Evolutionary conservation across 2,797 vertebrate species (phyloP).

Genomic region (Sebastes taczanowskii): DNA sequence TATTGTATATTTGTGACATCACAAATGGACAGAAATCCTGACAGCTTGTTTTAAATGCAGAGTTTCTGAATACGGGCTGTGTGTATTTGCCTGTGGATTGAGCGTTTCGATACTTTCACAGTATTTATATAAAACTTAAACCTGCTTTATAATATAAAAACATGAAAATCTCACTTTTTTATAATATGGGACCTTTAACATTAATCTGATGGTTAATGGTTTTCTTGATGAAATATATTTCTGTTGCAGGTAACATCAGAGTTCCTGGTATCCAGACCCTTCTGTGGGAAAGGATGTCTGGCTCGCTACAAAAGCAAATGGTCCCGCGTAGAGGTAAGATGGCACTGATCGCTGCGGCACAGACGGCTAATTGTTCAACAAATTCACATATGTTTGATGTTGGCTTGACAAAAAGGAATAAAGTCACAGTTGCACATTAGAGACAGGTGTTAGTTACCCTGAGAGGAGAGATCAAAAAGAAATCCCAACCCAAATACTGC

Average conservation of each 20-base stretch:
- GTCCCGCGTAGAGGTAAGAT: conserved; percentile 93
- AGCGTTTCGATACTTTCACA: too few species aligned
- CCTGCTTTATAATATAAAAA: too few species aligned
- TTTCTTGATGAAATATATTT: neutral
- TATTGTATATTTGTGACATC: too few species aligned
- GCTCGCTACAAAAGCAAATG: conserved; percentile 93
- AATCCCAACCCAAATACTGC: neutral
- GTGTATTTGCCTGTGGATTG: too few species aligned
- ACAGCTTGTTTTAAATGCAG: too few species aligned
- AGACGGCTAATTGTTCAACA: neutral
- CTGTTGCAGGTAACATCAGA: conserved; percentile 86
- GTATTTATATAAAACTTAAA: too few species aligned
- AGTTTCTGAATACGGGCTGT: too few species aligned
- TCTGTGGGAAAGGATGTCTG: conserved; percentile 95
- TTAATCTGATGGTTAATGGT: neutral
- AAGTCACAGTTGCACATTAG: neutral
- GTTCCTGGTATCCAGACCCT: conserved; percentile 88
- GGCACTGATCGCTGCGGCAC: neutral
- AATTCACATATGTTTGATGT: neutral
- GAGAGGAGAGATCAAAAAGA: neutral
- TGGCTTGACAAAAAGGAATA: neutral
- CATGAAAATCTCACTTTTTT: too few species aligned
- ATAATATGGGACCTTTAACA: too few species aligned
- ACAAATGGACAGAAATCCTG: too few species aligned
- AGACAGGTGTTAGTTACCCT: neutral